Evolutionary conservation across 2,113 vertebrate genomes (phyloP).

Genomic region (Raja brachyura): DNA sequence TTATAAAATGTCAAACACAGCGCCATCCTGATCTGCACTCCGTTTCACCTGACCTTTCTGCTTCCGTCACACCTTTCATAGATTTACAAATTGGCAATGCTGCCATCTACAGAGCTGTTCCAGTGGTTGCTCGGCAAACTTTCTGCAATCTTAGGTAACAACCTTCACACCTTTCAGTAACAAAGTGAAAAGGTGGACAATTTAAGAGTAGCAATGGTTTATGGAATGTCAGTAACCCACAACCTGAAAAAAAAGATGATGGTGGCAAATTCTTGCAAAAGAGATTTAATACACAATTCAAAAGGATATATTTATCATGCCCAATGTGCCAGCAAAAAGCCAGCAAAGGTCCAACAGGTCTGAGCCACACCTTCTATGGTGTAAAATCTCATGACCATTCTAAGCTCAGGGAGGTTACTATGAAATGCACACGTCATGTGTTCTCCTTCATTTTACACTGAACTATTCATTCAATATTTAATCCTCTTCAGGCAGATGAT

Average conservation of each 20-base stretch:
- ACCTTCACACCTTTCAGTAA: background rate
- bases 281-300: background rate
- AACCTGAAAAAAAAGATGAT: background rate
- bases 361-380: background rate
- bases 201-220: background rate
- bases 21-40: background rate
- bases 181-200: background rate
- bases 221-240: too few species aligned
- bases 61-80: background rate
- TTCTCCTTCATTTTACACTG: background rate
- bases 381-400: background rate
- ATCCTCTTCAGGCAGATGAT: background rate
- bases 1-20: background rate
- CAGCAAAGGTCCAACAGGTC: background rate
- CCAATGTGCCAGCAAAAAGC: background rate
- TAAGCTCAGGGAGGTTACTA: background rate
- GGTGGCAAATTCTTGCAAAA: background rate
- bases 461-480: background rate
- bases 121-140: background rate
- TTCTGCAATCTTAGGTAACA: background rate
- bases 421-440: background rate
- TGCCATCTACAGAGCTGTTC: conserved; percentile 6
- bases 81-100: background rate
- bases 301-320: background rate
- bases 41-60: too few species aligned